These are phyloP conservation scores for Zaprionus lineosus DNA, from an alignment of 2,888 invertebrate species.

Conservation along the genomic window DNA sequence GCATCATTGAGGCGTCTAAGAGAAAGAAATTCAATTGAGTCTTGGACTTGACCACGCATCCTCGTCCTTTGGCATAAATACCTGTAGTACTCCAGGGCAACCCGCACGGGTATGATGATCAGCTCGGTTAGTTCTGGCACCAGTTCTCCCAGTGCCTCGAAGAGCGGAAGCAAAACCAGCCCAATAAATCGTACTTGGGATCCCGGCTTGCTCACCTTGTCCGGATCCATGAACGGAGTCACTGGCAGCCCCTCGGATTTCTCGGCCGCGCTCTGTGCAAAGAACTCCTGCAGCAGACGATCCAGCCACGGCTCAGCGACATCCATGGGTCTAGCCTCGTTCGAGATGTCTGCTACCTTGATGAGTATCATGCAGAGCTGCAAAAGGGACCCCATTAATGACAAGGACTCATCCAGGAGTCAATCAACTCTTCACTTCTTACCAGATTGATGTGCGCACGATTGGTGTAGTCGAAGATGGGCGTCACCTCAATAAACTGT, in stretches of 20 bases:
- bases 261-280: constrained; percentile 91
- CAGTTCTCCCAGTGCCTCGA: constrained; percentile 89
- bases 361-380: constrained; percentile 91
- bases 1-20: constrained; percentile 83
- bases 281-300: constrained; percentile 87
- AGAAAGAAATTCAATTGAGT: background rate
- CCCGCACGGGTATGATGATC: constrained; percentile 83
- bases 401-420: background rate
- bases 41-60: no score
- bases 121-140: constrained; percentile 88
- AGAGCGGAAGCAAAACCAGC: constrained; percentile 90
- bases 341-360: constrained; percentile 92
- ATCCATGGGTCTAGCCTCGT: constrained; percentile 91
- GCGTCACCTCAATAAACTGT: constrained; percentile 87
- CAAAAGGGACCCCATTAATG: background rate
- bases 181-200: constrained; percentile 93
- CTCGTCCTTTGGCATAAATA: no score
- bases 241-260: constrained; percentile 92
- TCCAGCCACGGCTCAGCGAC: constrained; percentile 93
- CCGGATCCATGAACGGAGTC: constrained; percentile 93
- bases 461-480: constrained; percentile 87
- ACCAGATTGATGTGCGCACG: constrained; percentile 89
- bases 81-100: constrained; percentile 83
- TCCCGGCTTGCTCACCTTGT: constrained; percentile 92
- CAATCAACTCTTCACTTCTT: constrained; percentile 66